phyloP scores from a whole-genome alignment of 2,888 invertebrate species.

The Luperina nickerlii region DNA sequence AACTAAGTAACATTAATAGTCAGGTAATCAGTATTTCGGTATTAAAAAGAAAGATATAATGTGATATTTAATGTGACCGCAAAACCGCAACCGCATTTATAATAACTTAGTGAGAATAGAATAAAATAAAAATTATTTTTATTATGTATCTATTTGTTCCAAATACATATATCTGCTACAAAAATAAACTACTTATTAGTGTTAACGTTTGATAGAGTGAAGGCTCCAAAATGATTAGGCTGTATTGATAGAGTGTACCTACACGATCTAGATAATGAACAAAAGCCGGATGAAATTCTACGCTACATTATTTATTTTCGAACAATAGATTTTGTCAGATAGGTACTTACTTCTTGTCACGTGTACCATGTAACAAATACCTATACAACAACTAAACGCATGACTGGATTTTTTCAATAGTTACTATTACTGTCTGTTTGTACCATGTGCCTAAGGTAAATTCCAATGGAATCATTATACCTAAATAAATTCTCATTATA shows the following conservation, averaged over 20 bases:
- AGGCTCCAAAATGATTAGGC: slow-evolving; percentile 35
- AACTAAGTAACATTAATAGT: neutral
- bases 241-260: slow-evolving; percentile 20
- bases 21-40: neutral
- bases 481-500: slow-evolving; percentile 19
- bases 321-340: slow-evolving; percentile 50
- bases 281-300: slow-evolving; percentile 73
- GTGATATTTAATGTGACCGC: slow-evolving; percentile 20
- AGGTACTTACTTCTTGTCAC: slow-evolving; percentile 51
- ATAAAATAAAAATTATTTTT: neutral
- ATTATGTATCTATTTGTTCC: neutral
- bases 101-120: neutral
- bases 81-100: slow-evolving; percentile 21
- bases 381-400: slow-evolving; percentile 47
- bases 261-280: slow-evolving; percentile 70
- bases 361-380: slow-evolving; percentile 34
- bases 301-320: slow-evolving; percentile 31
- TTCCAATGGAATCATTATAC: slow-evolving; percentile 31
- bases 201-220: slow-evolving; percentile 8
- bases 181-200: slow-evolving; percentile 1
- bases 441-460: slow-evolving; percentile 16
- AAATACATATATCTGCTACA: neutral
- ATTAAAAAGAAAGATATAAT: slow-evolving; percentile 9
- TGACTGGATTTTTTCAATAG: slow-evolving; percentile 58
- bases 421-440: slow-evolving; percentile 17